A percentile compares a stretch with the other conserved stretches of the same genome.
These are phyloP conservation scores for Morbakka virulenta DNA, from an alignment of 30 jellyfish, hydroid and myxozoan genomes.

Conservation along the genomic window DNA sequence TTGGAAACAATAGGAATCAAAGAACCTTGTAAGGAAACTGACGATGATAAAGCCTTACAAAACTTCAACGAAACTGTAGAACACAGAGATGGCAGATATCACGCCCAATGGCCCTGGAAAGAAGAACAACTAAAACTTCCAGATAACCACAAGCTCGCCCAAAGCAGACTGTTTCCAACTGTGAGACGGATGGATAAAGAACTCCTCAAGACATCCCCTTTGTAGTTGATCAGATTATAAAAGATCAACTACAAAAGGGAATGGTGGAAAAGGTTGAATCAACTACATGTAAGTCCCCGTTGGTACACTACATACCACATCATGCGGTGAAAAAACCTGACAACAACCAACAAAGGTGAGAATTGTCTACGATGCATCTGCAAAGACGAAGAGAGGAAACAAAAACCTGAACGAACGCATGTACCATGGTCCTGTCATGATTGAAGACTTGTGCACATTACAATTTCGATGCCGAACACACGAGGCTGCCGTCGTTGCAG, in stretches of 20 bases:
- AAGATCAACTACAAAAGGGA: too few relatives aligned
- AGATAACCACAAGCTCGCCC: too few relatives aligned
- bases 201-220: too few relatives aligned
- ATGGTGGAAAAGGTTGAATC: too few relatives aligned
- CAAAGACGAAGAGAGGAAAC: conserved; percentile 23
- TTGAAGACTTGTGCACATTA: conserved; percentile 28
- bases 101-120: too few relatives aligned
- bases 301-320: conserved; percentile 40
- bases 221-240: too few relatives aligned
- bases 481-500: conserved; percentile 21
- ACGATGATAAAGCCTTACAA: not conserved
- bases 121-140: too few relatives aligned
- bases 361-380: conserved; percentile 40
- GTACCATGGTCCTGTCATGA: conserved; percentile 34
- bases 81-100: too few relatives aligned
- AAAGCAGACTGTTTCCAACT: too few relatives aligned
- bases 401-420: conserved; percentile 1
- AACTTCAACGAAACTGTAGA: not conserved
- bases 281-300: too few relatives aligned
- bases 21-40: not conserved
- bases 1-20: not conserved
- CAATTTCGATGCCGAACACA: conserved; percentile 6
- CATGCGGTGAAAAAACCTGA: conserved; percentile 23
- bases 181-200: too few relatives aligned
- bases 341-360: conserved; percentile 16